Evolutionary conservation across 2,888 invertebrate genomes (phyloP).

Genomic region (Tortrix viridana): DNA sequence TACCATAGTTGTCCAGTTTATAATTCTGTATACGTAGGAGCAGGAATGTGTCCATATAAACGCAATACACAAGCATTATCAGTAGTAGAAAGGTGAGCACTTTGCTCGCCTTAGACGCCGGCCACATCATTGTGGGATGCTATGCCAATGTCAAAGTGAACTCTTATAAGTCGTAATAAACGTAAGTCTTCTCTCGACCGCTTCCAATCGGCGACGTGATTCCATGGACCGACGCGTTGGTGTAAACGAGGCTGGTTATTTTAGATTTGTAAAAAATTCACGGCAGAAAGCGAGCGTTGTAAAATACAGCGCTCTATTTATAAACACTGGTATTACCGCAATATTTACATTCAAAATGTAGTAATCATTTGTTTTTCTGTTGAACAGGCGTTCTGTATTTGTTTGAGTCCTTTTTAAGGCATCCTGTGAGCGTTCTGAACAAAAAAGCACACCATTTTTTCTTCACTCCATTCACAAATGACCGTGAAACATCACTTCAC

Average conservation of each 20-base stretch:
- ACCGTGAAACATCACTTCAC: conserved; percentile 19
- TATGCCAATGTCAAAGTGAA: conserved; percentile 14
- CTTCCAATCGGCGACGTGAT: conserved; percentile 4
- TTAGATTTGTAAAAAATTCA: conserved; percentile 22
- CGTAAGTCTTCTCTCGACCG: conserved; percentile 42
- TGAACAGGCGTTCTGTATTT: too few relatives aligned
- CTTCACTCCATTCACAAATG: conserved; percentile 3
- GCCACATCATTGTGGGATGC: conserved; percentile 86
- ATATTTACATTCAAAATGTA: conserved; percentile 3
- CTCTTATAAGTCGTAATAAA: conserved; percentile 21
- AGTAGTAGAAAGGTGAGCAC: conserved; percentile 85
- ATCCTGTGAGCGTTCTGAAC: background rate
- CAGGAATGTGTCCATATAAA: conserved; percentile 89
- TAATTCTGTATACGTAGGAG: conserved; percentile 89
- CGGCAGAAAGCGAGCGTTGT: conserved; percentile 3
- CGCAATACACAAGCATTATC: conserved; percentile 85
- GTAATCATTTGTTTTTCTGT: too few relatives aligned
- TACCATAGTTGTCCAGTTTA: conserved; percentile 78
- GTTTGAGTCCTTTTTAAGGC: too few relatives aligned
- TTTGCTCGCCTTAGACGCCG: conserved; percentile 89
- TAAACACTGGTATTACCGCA: conserved; percentile 2
- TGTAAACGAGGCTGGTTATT: conserved; percentile 27
- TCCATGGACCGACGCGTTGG: conserved; percentile 20
- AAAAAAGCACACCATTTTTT: conserved; percentile 17
- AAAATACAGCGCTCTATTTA: conserved; percentile 7